Base-by-base conservation (phyloP, 2,888 invertebrate genomes). In the Pseudococcus viburni region DNA sequence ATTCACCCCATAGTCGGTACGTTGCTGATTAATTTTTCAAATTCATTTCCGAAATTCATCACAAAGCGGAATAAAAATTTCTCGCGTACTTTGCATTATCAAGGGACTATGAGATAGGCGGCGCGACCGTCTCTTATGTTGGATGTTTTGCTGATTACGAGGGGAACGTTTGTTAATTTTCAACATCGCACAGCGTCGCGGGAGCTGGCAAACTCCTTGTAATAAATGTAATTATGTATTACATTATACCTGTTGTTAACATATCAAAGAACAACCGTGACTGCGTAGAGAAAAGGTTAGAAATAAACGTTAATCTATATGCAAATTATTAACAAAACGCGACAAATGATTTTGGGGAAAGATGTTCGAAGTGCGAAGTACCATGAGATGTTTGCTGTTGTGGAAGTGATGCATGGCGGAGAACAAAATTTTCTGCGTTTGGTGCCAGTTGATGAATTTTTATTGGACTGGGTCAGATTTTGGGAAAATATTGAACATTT, bases 11-110 rank as follows among this genome's bases (percentile, higher is more conserved):
- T 33, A 17, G 11, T 42, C 17, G 6, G n/a, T 73, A 17, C 73
- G 73, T 0, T 73, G 15, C 73, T 73, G 73, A 73, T 73, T 73
- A 73, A 73, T 73, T 73, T 73, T 73, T 73, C 73, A 73, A 73
- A 73, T 73, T 73, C 73, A 73, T 73, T 73, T 73, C 33, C 73
- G 73, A 73, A 73, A 73, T 73, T 73, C 73, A 73, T 73, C 73
- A 73, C 73, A 73, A 73, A 73, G 73, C 11, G 33, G 73, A 17
- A 33, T 73, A 73, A 73, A 73, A 73, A 73, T 73, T 73, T 73
- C 33, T 73, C 73, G 73, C 73, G 73, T 73, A 73, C 73, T 73
- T 73, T 73, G 73, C 73, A 73, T 33, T 73, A 73, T 6, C 73
- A 73, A 73, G 73, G 73, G 73, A 73, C 33, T 33, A 68, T 68